A percentile compares a stretch with the other conserved stretches of the same genome.
Evolutionary conservation across 2,888 invertebrate genomes (phyloP).

Genomic region (Cacoxenus indagator): DNA sequence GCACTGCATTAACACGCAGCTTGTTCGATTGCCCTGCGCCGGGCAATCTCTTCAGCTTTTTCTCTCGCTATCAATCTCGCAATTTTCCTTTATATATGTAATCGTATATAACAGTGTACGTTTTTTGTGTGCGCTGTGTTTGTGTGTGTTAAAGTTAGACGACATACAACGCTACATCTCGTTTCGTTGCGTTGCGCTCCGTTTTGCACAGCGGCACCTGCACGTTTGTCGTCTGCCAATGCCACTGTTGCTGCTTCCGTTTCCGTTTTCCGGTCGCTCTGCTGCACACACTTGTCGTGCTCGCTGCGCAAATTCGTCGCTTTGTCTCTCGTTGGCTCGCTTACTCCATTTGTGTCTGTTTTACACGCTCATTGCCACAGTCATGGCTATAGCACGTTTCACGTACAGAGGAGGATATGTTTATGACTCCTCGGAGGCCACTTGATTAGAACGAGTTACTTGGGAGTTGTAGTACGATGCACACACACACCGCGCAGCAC

Average conservation of each 20-base stretch:
- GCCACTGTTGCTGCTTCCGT: neutral
- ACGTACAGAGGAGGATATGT: slow-evolving; percentile 51
- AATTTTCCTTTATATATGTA: too few species aligned
- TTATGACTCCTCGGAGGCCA: slow-evolving; percentile 59
- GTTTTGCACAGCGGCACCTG: neutral
- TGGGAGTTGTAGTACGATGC: slow-evolving; percentile 44
- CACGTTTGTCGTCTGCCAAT: slow-evolving; percentile 5
- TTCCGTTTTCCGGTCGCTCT: neutral
- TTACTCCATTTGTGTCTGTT: neutral
- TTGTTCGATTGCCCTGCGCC: too few species aligned
- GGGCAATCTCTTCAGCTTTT: too few species aligned
- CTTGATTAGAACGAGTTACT: slow-evolving; percentile 58
- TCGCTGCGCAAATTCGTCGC: neutral
- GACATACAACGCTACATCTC: neutral
- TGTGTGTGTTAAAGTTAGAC: too few species aligned
- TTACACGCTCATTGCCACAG: neutral
- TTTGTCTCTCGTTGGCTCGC: neutral
- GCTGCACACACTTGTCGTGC: neutral
- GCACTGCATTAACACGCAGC: too few species aligned
- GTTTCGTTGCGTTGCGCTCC: neutral
- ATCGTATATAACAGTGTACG: too few species aligned
- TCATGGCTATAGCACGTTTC: slow-evolving; percentile 42
- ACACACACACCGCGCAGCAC: neutral
- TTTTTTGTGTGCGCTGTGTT: too few species aligned
- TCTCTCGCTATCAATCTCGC: too few species aligned